Percentiles rank a stretch among this genome's conserved stretches.
Evolutionary conservation across 2,113 vertebrate species (phyloP).

Genomic region (Okapia johnstoni): DNA sequence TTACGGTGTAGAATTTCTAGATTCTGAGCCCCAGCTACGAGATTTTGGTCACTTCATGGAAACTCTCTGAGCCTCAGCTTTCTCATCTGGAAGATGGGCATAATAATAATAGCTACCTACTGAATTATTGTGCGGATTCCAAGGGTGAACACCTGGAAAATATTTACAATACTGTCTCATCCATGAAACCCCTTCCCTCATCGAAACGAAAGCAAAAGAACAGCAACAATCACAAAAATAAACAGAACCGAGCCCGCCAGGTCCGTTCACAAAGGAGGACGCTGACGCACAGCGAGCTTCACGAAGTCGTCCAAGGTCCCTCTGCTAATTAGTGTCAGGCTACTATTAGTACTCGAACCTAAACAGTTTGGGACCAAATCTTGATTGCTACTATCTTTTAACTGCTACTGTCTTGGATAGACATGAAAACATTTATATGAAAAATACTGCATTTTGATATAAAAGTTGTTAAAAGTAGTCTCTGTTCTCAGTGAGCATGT

Average conservation of each 20-base stretch:
- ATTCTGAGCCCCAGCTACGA: accelerated
- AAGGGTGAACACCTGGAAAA: neutral
- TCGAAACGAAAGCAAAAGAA: neutral
- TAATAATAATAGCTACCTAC: no score
- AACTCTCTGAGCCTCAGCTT: neutral
- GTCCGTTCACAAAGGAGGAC: neutral
- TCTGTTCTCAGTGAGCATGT: neutral
- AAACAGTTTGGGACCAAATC: neutral
- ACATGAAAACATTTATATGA: neutral
- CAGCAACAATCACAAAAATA: neutral
- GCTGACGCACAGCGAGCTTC: neutral
- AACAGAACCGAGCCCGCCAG: neutral
- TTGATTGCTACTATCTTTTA: neutral
- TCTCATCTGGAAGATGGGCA: neutral
- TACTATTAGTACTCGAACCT: neutral
- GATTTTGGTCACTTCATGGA: neutral
- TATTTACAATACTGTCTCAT: neutral
- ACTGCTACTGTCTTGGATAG: neutral
- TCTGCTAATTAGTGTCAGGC: neutral
- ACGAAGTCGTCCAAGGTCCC: neutral
- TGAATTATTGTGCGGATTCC: neutral
- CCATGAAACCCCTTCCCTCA: accelerated
- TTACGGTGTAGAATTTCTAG: neutral
- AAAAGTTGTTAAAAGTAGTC: neutral
- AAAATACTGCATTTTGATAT: neutral